Base-by-base conservation (phyloP, 1,140 invertebrate genomes). In the Mamestra configurata region DNA sequence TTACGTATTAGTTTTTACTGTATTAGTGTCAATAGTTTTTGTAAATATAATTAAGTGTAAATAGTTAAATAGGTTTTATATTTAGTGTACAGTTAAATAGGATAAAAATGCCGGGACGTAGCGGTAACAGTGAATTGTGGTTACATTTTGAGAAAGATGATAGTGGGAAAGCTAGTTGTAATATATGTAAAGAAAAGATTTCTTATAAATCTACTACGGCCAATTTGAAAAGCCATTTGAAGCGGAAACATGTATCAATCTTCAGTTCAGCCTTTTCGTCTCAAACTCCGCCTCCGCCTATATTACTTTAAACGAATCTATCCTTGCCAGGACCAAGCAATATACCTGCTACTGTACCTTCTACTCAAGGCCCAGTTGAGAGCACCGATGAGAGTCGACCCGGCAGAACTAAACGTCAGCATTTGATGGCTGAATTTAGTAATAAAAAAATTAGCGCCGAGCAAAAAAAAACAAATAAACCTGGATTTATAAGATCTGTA, bases 161-260 rank as follows among this genome's bases (percentile, higher is more conserved):
- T 51, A 73, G 55, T 49, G 70, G 55, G 27, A 80, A 68, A 76
- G 79, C 79, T 57, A 46, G 8, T n/a, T 80, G 79, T 24, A 76
- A 80, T 49, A 31, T 76, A 37, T 80, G 79, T 66, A 76, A 76
- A 70, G 79, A 80, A 40, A 80, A 76, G 20, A 64, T 80, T 24
- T 18, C 31, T 55, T 80, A 76, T 68, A 78, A 78, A 55, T 77
- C 59, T 4, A 77, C 76, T 13, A 77, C 46, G 4, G 57, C 76
- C 8, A 78, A 78, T 68, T 68, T 78, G 27, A 78, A 68, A 78
- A 78, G 76, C 40, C 61, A 78, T 78, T 68, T 78, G 49, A 53
- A 20, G 18, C 15, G 49, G 49, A 53, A 53, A 7, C 49, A 53
- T 53, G 18, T 53, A 3, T 31, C 27, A 31, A 20, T 53, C 18